Base-by-base conservation (phyloP, 2,888 invertebrate species). In the Phengaris arion region DNA sequence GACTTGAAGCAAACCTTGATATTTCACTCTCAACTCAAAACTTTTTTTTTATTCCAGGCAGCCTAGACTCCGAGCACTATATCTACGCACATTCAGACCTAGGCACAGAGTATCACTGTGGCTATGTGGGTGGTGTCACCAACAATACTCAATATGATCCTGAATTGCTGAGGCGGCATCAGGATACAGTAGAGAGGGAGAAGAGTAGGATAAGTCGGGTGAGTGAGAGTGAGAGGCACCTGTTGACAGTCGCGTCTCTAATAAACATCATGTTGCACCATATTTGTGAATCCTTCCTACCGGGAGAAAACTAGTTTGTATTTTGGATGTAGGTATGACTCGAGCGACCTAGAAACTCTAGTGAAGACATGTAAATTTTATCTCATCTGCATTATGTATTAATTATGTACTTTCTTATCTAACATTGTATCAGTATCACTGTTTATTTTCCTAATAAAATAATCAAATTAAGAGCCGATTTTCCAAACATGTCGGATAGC, bases 31-130 rank as follows among this genome's bases (percentile, higher is more conserved):
- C 35, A 35, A 35, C 35, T 13, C 0, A 8, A n/a, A 15, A 55
- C 12, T 51, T 52, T 72, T 4, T 22, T 10, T 64, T 57, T 76
- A 74, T 89, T 79, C 76, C 86, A 89, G 91, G 86, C 12, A 89
- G 89, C 22, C 87, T 95, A 78, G 89, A 93, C 77, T 89, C 94
- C 0, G 83, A 86, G 6, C 96, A 96, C 87, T 95, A 94, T 85
- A 80, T 96, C 35, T 96, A 96, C 89, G 95, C 94, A 80, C 96
- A 96, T 82, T 89, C 94, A 2, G 95, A 97, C 84, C 88, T 96
- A 68, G 87, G 89, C 76, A 85, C 89, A 6, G 93, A 94, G 81
- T 89, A 94, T 78, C 94, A 93, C 15, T 96, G 96, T 83, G 96
- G 96, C 82, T 94, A 90, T 81, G 82, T 84, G 6, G 93, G 94